Conservation (phyloP, 1,140 invertebrate genomes). For the Octopus sinensis region DNA sequence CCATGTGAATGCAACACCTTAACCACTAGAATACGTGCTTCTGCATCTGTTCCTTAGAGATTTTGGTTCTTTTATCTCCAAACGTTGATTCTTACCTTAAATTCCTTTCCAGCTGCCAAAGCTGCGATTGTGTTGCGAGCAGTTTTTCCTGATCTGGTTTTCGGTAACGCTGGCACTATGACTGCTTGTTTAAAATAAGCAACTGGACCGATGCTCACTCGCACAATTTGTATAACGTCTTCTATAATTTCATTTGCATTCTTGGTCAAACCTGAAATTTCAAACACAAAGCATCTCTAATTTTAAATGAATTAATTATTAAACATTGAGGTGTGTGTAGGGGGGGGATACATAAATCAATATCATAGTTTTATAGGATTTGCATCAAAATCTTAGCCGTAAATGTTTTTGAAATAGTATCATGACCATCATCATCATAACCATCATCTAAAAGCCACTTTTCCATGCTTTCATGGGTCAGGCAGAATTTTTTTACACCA, state of each 20-base stretch:
- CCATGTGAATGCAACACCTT: neutral
- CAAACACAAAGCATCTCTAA: neutral
- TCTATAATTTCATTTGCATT: constrained; percentile 48
- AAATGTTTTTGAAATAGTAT: too few species aligned
- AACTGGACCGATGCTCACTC: constrained; percentile 82
- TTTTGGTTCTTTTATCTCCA: neutral
- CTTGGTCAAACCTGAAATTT: constrained; percentile 32
- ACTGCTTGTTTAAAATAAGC: constrained; percentile 78
- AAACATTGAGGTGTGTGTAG: neutral
- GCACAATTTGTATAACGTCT: constrained; percentile 62
- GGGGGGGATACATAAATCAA: neutral
- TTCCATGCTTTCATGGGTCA: too few species aligned
- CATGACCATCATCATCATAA: too few species aligned
- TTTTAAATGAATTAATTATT: neutral
- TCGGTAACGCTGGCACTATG: constrained; percentile 74
- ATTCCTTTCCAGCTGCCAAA: constrained; percentile 73
- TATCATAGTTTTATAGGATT: neutral
- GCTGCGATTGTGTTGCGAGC: constrained; percentile 81
- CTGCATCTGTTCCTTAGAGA: neutral
- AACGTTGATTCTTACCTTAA: constrained; percentile 64
- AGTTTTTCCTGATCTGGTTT: constrained; percentile 76
- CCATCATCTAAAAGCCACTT: too few species aligned
- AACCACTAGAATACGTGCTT: neutral
- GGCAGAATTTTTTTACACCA: too few species aligned
- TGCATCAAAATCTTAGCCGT: neutral